These are phyloP conservation scores for Heliornis fulica DNA, from an alignment of 2,113 vertebrate species.

Conservation along the genomic window DNA sequence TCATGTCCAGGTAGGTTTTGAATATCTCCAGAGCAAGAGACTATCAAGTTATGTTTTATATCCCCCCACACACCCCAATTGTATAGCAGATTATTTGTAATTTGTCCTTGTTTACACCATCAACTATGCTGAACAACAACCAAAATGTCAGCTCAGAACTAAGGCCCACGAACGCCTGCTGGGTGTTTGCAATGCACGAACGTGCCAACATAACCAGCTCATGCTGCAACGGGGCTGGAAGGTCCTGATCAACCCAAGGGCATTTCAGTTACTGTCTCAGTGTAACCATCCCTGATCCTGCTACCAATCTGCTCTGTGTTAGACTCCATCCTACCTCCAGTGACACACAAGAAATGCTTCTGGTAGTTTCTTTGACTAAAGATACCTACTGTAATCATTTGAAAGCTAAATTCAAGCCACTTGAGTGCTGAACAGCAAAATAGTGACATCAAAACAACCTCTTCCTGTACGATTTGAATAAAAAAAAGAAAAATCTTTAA, in stretches of 20 bases:
- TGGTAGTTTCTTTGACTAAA: neutral
- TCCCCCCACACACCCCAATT: too few relatives aligned
- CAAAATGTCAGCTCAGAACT: neutral
- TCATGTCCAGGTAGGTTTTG: too few relatives aligned
- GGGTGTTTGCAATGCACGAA: neutral
- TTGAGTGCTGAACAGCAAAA: neutral
- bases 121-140: neutral
- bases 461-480: neutral
- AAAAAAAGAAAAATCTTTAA: neutral
- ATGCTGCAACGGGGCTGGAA: neutral
- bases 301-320: neutral
- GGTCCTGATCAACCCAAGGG: neutral
- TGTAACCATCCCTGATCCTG: neutral
- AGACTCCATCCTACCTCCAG: neutral
- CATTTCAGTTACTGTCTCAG: neutral
- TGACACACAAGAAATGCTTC: neutral
- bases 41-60: neutral
- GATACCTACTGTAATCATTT: neutral
- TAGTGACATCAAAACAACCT: neutral
- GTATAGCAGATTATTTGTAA: neutral
- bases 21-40: neutral
- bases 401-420: neutral
- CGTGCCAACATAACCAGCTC: neutral
- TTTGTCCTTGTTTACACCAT: neutral
- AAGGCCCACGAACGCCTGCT: neutral